Evolutionary conservation across 2,797 vertebrate species (phyloP), one percentile per base, ranked within the genome.

Genomic region (Odontamblyopus rebecca): DNA sequence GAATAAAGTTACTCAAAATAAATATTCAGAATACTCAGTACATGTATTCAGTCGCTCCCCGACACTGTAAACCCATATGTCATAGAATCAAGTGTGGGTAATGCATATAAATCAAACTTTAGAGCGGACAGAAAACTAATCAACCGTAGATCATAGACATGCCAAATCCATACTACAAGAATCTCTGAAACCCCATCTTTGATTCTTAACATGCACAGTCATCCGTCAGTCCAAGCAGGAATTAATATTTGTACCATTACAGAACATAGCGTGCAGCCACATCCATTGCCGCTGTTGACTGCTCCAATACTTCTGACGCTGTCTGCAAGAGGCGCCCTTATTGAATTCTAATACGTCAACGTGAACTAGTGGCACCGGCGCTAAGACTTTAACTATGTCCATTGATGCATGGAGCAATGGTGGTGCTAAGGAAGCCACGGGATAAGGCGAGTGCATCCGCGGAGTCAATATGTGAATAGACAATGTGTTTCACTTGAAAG

Each of bases 331-430:
- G 68, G 76, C 67, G 38, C 32, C 51, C 29, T 59, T 67, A 82
- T 78, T 30, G 61, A 72, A 76, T 79, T 76, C 76, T 75, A 70
- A 79, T 81, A 79, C 56, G 66, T 82, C 71, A 76, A 72, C 23
- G 64, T 59, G 26, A 78, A 82, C 73, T 68, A 71, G 70, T 50
- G 69, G 69, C 70, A 70, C 44, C 72, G 57, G 30, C 65, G 71
- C 60, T 32, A 76, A 84, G 69, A 76, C 71, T 67, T 44, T 6
- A 8, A 60, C 66, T 68, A 57, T 70, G 74, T 60, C 53, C 53
- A 83, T 76, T 73, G 68, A 41, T 72, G 68, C 65, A 61, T 74
- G 5, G 61, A 60, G 61, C 70, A 59, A 56, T 54, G 57, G 61
- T 60, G 51, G 64, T 69, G 62, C 57, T 9, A 6, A 50, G 66